Evolutionary conservation across 2,797 vertebrate genomes (phyloP).

Genomic region (Brachyalestes nurse): DNA sequence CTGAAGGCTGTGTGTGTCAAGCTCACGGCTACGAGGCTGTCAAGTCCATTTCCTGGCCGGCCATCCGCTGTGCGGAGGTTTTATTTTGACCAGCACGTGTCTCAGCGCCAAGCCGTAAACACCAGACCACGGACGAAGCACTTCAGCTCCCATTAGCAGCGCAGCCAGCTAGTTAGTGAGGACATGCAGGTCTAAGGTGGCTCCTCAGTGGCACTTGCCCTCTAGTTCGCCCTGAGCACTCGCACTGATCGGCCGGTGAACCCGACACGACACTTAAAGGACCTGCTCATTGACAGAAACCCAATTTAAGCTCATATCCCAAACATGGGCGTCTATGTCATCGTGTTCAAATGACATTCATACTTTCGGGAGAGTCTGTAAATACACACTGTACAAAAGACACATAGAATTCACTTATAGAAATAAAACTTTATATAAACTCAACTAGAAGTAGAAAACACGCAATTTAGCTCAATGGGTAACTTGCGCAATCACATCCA

Average conservation of each 20-base stretch:
- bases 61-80: slow-evolving; percentile 46
- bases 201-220: not conserved
- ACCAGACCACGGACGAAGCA: slow-evolving; percentile 15
- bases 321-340: too few species aligned
- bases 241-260: not conserved
- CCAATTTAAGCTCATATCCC: too few species aligned
- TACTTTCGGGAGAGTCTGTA: too few species aligned
- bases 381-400: too few species aligned
- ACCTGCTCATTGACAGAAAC: not conserved
- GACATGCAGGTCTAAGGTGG: not conserved
- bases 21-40: slow-evolving; percentile 60
- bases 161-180: not conserved
- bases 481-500: too few species aligned
- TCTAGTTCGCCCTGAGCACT: not conserved
- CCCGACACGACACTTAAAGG: not conserved
- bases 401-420: too few species aligned
- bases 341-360: too few species aligned
- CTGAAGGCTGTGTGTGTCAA: slow-evolving; percentile 58
- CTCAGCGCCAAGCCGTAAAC: slow-evolving; percentile 41
- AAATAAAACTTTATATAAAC: too few species aligned
- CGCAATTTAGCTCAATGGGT: too few species aligned
- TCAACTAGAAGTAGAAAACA: too few species aligned
- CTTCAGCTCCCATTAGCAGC: slow-evolving; percentile 26
- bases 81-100: slow-evolving; percentile 61
- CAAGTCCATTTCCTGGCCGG: slow-evolving; percentile 67